These are phyloP conservation scores for Zeuzera pyrina DNA, from an alignment of 2,888 invertebrate species.

Conservation along the genomic window DNA sequence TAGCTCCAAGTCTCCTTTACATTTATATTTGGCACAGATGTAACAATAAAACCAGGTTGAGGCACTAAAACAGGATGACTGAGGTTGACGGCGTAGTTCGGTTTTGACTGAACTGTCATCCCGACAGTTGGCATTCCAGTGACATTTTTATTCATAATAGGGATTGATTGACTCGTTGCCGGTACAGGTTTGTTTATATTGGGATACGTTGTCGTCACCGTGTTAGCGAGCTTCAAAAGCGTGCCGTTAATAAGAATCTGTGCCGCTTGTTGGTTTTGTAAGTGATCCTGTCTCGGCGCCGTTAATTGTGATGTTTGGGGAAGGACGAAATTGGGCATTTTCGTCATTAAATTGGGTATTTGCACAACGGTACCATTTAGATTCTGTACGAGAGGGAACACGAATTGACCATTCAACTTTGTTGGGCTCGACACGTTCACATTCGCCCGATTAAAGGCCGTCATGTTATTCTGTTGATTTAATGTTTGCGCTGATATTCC, in stretches of 20 bases:
- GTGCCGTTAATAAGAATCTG: constrained; percentile 68
- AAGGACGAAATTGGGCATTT: constrained; percentile 69
- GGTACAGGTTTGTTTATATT: constrained; percentile 46
- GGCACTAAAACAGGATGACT: constrained; percentile 64
- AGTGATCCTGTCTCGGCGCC: constrained; percentile 48
- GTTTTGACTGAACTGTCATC: constrained; percentile 65
- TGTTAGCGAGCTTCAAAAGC: constrained; percentile 57
- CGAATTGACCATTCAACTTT: constrained; percentile 67
- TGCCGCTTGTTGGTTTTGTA: constrained; percentile 56
- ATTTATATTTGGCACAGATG: constrained; percentile 68
- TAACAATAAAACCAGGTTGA: constrained; percentile 64
- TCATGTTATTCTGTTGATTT: constrained; percentile 49
- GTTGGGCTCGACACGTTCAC: constrained; percentile 62
- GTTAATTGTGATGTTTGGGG: constrained; percentile 51
- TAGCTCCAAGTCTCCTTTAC: constrained; percentile 66
- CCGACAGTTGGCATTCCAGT: constrained; percentile 58
- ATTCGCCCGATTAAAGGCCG: constrained; percentile 48
- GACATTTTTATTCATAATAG: constrained; percentile 58
- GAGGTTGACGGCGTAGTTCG: constrained; percentile 65
- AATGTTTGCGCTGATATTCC: constrained; percentile 50
- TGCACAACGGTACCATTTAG: constrained; percentile 72
- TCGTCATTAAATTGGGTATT: constrained; percentile 74
- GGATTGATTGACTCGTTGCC: constrained; percentile 48
- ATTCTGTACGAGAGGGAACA: constrained; percentile 75
- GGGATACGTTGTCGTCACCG: constrained; percentile 45